A percentile compares a stretch with the other conserved stretches of the same genome.
phyloP scores from a whole-genome alignment of 1,140 invertebrate genomes.

The Caenorhabditis inopinata region DNA sequence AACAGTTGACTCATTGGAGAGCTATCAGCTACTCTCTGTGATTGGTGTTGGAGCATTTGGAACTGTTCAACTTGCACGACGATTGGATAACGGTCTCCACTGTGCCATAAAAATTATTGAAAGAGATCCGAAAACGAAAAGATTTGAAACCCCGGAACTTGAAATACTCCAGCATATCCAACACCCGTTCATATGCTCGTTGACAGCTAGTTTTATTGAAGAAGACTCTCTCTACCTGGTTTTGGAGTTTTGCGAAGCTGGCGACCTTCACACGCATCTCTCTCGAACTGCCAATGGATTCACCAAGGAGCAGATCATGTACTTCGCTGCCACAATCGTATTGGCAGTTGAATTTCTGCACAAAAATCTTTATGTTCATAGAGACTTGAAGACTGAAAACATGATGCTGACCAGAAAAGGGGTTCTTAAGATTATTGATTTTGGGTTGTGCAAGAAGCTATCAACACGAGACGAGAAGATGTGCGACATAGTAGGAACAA shows the following conservation, averaged over 20 bases:
- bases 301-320: background rate
- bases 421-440: background rate
- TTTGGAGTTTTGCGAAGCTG: constrained; percentile 5
- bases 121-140: background rate
- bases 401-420: background rate
- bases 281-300: background rate
- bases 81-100: background rate
- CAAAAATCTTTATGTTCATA: background rate
- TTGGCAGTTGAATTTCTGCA: background rate
- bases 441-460: background rate
- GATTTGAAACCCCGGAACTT: background rate
- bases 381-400: constrained; percentile 2
- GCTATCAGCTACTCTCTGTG: background rate
- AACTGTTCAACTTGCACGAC: background rate
- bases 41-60: background rate
- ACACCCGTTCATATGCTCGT: background rate
- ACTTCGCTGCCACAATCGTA: background rate
- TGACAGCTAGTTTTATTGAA: background rate
- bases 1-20: background rate
- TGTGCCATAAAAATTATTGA: background rate
- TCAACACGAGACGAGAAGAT: background rate
- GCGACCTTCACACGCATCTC: background rate
- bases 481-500: background rate
- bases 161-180: background rate
- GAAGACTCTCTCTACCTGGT: background rate